Evolutionary conservation across 53 echinoderm and acorn worm genomes (phyloP), one percentile per base, ranked within the genome.

Genomic region (Luidia sarsii): DNA sequence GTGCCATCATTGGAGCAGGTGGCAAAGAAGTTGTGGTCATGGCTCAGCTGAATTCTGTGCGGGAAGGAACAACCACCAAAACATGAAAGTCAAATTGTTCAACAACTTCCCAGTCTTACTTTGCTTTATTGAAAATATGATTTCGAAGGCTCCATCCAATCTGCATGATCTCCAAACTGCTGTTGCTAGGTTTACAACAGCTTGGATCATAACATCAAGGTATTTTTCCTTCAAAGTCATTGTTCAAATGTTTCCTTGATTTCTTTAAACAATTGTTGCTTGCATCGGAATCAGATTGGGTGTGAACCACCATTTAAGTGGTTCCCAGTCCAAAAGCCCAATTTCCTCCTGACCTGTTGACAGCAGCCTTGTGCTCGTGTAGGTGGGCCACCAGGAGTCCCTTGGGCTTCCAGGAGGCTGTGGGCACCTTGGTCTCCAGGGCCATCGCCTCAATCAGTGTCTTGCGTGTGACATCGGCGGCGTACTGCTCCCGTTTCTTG

Each of bases 301-400:
- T n/a, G n/a, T n/a, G n/a, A n/a, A n/a, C n/a, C n/a, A n/a, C n/a
- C n/a, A n/a, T n/a, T n/a, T n/a, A n/a, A n/a, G n/a, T n/a, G n/a
- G n/a, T n/a, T n/a, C n/a, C n/a, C n/a, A n/a, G n/a, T n/a, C n/a
- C n/a, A n/a, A n/a, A n/a, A n/a, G n/a, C n/a, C n/a, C n/a, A n/a
- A n/a, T n/a, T n/a, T n/a, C n/a, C 21, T 33, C 35, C 55, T 24
- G 39, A 94, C 99, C 99, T 91, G 63, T 97, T 97, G 16, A 97
- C 91, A 16, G 93, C 91, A 16, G 91, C 91, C 65, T 94, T 93
- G 82, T 97, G 99, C 70, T 97, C 99, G 77, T 97, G 99, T 20
- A 97, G 71, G 69, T 97, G 99, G 1, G 99, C 99, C 56, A 97
- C 86, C 35, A 97, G 67, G 55, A 94, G 75, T 0, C 99, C 99